Conservation (phyloP, 2,888 invertebrate genomes). For the Ormia ochracea region DNA sequence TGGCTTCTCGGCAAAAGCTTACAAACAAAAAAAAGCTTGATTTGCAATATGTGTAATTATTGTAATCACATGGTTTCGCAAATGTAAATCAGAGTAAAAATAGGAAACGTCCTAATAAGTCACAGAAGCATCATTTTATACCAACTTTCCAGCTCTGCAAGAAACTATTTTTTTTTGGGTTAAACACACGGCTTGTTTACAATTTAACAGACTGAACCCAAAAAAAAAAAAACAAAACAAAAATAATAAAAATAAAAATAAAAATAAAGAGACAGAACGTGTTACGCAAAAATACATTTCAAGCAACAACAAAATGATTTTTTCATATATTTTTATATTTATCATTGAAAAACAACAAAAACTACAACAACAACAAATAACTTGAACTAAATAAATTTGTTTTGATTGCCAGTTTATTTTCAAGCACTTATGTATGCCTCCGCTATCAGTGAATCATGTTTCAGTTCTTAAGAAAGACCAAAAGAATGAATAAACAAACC, state of each 20-base stretch:
- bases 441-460: constrained; percentile 6
- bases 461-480: constrained; percentile 25
- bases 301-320: constrained; percentile 8
- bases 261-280: no score
- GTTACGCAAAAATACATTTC: constrained; percentile 29
- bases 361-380: background rate
- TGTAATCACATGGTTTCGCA: no score
- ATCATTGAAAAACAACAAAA: constrained; percentile 6
- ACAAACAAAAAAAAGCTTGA: no score
- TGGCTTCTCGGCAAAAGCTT: no score
- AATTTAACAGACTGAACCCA: background rate
- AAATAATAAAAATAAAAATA: no score
- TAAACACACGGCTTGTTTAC: constrained; percentile 19
- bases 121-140: no score
- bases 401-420: constrained; percentile 15
- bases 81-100: no score
- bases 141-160: no score
- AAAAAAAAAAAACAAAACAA: background rate
- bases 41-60: no score
- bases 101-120: no score
- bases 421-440: background rate
- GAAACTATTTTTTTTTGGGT: no score
- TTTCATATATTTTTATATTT: constrained; percentile 8
- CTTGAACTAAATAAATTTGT: constrained; percentile 45
- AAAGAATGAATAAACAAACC: constrained; percentile 20